phyloP scores from a whole-genome alignment of 2,888 invertebrate species.

The Tetranychus piercei region DNA sequence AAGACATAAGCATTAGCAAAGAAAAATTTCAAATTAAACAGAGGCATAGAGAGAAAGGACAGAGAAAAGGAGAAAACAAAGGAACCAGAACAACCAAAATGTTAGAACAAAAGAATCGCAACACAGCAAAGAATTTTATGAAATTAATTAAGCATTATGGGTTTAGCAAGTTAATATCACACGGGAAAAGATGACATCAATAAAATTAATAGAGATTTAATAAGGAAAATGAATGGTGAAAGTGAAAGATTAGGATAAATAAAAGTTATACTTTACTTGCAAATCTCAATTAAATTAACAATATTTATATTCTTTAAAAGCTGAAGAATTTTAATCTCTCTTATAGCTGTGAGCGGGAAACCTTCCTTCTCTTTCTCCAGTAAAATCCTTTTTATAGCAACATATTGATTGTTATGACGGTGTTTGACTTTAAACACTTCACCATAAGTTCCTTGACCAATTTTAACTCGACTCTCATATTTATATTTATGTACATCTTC shows the following conservation, averaged over 20 bases:
- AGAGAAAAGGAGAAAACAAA: neutral
- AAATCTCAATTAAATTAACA: constrained; percentile 88
- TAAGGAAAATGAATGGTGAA: too few species aligned
- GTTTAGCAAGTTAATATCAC: too few species aligned
- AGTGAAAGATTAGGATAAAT: neutral
- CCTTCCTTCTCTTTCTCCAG: constrained; percentile 99
- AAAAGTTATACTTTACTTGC: constrained; percentile 38
- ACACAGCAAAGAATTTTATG: neutral
- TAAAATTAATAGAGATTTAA: too few species aligned
- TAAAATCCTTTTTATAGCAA: constrained; percentile 94
- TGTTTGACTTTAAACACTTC: constrained; percentile 94
- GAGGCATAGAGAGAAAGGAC: neutral
- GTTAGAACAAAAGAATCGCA: neutral
- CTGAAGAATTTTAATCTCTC: constrained; percentile 90
- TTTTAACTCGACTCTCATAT: constrained; percentile 77
- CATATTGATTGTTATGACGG: constrained; percentile 60
- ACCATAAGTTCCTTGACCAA: constrained; percentile 74
- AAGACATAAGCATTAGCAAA: neutral
- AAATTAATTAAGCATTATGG: neutral
- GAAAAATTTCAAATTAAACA: neutral
- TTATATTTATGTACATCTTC: constrained; percentile 72
- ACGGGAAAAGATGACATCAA: too few species aligned
- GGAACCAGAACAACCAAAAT: neutral
- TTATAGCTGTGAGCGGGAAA: constrained; percentile 89
- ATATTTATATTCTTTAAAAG: constrained; percentile 89